Percentiles rank a stretch among this genome's conserved stretches.
phyloP scores from a whole-genome alignment of 2,888 invertebrate genomes.

The Mimachlamys varia region DNA sequence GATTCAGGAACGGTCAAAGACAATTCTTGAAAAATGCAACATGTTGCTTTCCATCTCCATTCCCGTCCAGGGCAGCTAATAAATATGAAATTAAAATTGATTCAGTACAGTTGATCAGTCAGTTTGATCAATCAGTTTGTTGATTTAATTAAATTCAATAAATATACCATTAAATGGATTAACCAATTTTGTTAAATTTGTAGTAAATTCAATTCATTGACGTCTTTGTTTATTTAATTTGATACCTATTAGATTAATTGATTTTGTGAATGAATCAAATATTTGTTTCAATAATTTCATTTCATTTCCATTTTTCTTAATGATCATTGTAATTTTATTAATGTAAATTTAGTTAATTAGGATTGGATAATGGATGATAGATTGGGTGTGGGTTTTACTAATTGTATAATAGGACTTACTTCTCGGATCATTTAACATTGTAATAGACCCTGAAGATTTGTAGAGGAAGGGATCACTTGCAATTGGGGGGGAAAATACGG shows the following conservation, averaged over 20 bases:
- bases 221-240: neutral
- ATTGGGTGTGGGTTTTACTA: constrained; percentile 21
- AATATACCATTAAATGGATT: neutral
- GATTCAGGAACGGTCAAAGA: neutral
- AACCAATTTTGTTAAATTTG: neutral
- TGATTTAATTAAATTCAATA: neutral
- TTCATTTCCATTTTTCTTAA: neutral
- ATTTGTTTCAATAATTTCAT: constrained; percentile 10
- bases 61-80: constrained; percentile 8
- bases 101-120: neutral
- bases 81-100: neutral
- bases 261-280: neutral
- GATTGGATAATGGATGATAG: neutral
- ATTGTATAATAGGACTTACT: neutral
- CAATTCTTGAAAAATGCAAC: neutral
- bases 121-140: neutral
- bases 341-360: neutral
- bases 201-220: neutral
- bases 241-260: neutral
- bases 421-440: neutral
- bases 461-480: neutral
- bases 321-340: neutral
- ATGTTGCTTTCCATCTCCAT: neutral
- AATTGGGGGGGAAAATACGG: neutral
- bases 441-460: neutral